Evolutionary conservation across 2,888 invertebrate genomes (phyloP), one percentile per base, ranked within the genome.

Genomic region (Cryptocheilus praepositus): DNA sequence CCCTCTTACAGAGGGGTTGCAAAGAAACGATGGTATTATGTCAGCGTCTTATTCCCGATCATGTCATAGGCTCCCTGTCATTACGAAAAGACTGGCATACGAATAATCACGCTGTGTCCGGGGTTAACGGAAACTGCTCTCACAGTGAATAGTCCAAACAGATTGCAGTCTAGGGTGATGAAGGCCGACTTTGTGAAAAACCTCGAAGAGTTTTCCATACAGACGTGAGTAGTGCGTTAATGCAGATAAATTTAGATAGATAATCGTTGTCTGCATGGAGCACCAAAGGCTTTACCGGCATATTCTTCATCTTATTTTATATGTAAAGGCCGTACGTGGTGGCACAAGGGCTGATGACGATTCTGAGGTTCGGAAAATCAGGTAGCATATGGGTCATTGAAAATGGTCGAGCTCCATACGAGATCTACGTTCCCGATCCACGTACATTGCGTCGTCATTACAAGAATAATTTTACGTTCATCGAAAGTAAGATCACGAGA

Each of bases 121-220:
- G 89, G 89, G 2, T 72, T 87, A 22, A 89, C 89, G 1, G 86
- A 88, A 58, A 89, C 89, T 0, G 84, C 85, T 0, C 73, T 89
- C 11, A 83, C 86, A 8, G 81, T 82, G 52, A 81, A 87, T 66
- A 85, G 86, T 43, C 84, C 87, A 0, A 86, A 87, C 62, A 83
- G 83, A 56, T 73, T 86, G 11, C 70, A 84, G 1, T 87, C 87
- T 3, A 65, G 87, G 65, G 83, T 86, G 0, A 87, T 87, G 87
- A 87, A 87, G 54, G 87, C 86, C 0, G 87, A 87, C 56, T 87
- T 87, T 46, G 86, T 87, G 0, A 87, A 86, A 53, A 86, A 81
- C 61, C 81, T 87, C 11, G 87, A 87, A 36, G 81, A 85, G 51
- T 61, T 86, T 0, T 77, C 85, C 2, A 87, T 87, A 67, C 87